These are phyloP conservation scores for Trichacis sp. DNA, from an alignment of 2,888 invertebrate genomes.

Conservation along the genomic window DNA sequence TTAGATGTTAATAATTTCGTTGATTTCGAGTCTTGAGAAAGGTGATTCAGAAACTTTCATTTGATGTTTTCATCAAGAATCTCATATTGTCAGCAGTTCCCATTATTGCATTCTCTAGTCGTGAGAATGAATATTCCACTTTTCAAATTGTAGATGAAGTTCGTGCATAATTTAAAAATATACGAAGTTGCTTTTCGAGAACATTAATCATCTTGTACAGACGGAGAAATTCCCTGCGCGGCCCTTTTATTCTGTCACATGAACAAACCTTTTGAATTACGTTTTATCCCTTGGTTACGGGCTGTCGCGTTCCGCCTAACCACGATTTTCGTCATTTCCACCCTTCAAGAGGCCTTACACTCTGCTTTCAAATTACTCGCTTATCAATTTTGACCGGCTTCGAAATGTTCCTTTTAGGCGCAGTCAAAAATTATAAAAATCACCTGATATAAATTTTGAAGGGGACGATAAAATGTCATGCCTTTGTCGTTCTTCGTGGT, in stretches of 20 bases:
- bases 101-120: too few species aligned
- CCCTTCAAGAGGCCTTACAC: not conserved
- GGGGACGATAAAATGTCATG: not conserved
- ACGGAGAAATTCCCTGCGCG: constrained; percentile 30
- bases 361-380: constrained; percentile 38
- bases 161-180: too few species aligned
- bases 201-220: constrained; percentile 36
- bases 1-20: too few species aligned
- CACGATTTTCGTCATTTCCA: constrained; percentile 21
- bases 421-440: too few species aligned
- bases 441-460: constrained; percentile 20
- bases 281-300: constrained; percentile 51
- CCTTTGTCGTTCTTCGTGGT: not conserved
- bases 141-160: too few species aligned
- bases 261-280: constrained; percentile 50
- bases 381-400: constrained; percentile 20
- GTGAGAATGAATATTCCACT: too few species aligned
- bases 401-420: too few species aligned
- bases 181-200: constrained; percentile 20
- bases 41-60: too few species aligned
- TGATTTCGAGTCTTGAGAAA: too few species aligned
- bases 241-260: constrained; percentile 33
- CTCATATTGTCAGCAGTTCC: too few species aligned
- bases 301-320: constrained; percentile 46
- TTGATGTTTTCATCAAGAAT: too few species aligned